Conservation (phyloP, 1,140 invertebrate species). For the Antheraea pernyi region DNA sequence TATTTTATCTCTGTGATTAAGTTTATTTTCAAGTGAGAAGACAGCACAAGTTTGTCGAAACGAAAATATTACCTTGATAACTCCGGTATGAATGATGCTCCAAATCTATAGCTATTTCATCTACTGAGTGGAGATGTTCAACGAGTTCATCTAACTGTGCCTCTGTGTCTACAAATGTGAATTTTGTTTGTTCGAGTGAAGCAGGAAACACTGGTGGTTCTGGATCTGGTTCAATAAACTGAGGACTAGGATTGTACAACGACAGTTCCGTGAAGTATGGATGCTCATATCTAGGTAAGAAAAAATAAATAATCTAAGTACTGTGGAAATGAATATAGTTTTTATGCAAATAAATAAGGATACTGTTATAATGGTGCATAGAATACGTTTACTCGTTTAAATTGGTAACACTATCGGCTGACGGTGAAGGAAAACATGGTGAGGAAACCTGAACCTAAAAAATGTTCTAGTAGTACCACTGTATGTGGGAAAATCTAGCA, state of each 20-base stretch:
- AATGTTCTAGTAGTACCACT: too few relatives aligned
- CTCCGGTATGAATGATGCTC: slow-evolving; percentile 69
- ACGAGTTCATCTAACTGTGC: slow-evolving; percentile 84
- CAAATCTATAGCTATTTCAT: slow-evolving; percentile 76
- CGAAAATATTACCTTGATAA: slow-evolving; percentile 51
- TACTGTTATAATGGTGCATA: too few relatives aligned
- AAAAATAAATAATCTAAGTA: background rate
- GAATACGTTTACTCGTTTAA: too few relatives aligned
- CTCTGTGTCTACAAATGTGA: slow-evolving; percentile 85
- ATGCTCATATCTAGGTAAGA: slow-evolving; percentile 83
- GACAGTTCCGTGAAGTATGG: slow-evolving; percentile 95
- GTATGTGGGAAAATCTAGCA: too few relatives aligned
- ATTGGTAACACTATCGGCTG: too few relatives aligned
- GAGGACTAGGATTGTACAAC: slow-evolving; percentile 79
- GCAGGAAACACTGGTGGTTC: slow-evolving; percentile 62
- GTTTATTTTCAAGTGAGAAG: background rate
- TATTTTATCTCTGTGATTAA: background rate
- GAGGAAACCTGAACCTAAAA: too few relatives aligned
- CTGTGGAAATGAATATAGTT: background rate
- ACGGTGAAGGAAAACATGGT: too few relatives aligned
- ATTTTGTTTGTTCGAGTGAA: slow-evolving; percentile 82
- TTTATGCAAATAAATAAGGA: background rate
- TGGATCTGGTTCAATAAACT: slow-evolving; percentile 74
- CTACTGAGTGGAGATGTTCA: slow-evolving; percentile 82
- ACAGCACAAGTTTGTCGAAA: background rate